Percentiles rank a stretch among this genome's conserved stretches.
Conservation (phyloP, 37 sponge, comb jelly and placozoan species). For the Mnemiopsis leidyi region DNA sequence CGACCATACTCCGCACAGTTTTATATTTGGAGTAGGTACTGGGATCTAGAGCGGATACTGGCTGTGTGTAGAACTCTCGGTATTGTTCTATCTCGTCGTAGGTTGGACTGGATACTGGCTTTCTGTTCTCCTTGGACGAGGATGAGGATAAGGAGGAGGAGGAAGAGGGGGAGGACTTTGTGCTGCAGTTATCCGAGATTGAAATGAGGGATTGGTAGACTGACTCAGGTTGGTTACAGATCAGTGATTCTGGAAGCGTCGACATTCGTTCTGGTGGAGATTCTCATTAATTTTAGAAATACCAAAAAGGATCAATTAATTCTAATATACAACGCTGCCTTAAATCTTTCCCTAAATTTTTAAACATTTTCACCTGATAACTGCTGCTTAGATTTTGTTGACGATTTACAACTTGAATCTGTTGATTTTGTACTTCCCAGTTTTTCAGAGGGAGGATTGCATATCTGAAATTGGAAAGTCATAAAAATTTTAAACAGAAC, state of each 20-base stretch:
- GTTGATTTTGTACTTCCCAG: background rate
- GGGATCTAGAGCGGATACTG: background rate
- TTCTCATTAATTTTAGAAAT: no score
- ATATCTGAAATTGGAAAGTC: background rate
- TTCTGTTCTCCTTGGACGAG: background rate
- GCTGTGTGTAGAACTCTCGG: background rate
- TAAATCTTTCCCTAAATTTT: no score
- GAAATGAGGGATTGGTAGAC: background rate
- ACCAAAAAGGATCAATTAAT: no score
- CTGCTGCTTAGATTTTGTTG: background rate
- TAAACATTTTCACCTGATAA: background rate
- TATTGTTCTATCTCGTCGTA: background rate
- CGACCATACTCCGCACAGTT: conserved; percentile 40
- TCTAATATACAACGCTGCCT: no score
- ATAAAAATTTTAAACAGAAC: no score
- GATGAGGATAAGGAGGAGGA: background rate
- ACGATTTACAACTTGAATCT: background rate
- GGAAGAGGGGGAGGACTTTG: background rate
- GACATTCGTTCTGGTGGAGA: background rate
- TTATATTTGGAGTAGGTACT: background rate
- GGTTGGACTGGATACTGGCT: background rate
- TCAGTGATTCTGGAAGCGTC: background rate
- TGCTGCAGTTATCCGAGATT: background rate
- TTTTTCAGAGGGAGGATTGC: background rate
- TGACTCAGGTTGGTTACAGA: conserved; percentile 18